Evolutionary conservation across 2,797 vertebrate species (phyloP), one percentile per base, ranked within the genome.

Genomic region (Spinus olivaceus): DNA sequence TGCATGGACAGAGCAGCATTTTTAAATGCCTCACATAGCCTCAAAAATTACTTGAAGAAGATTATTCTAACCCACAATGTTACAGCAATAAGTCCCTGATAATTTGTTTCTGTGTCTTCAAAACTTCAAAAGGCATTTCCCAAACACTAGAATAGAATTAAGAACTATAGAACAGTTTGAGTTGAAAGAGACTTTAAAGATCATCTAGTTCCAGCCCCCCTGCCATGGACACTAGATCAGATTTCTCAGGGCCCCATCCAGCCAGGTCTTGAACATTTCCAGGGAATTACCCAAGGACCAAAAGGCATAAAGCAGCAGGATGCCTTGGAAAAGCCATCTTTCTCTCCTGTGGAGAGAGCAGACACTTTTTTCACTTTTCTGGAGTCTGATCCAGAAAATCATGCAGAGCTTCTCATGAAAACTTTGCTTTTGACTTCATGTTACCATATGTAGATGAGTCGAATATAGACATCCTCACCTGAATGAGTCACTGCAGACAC

Each of bases 401-500:
- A 60, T 7, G 12, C 21, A 15, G n/a, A 27, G 35, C 16, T 71
- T 44, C 39, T 42, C 53, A 63, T 9, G 46, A 28, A 80, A 77
- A 71, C 19, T 49, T 88, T 10, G 19, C 35, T 74, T 87, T 85
- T 71, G 17, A 61, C 65, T 82, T 87, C 53, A 16, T 41, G 30
- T 28, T 70, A 67, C 79, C 81, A 60, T 79, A 87, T 28, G 32
- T 14, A 67, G 32, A 73, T 10, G 1, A 27, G 24, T 60, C 49
- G 82, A 91, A 94, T 53, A 89, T 14, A 90, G 88, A n/a, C 14
- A 81, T 35, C 59, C 47, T 85, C 88, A 92, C 81, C 91, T 64
- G 61, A 89, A 61, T 87, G 87, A 94, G 69, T 91, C 91, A 91
- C 39, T 61, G 33, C 54, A 81, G 44, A n/a, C 76, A 91, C 53